Percentiles rank a stretch among this genome's conserved stretches.
Evolutionary conservation across 2,113 vertebrate species (phyloP).

Genomic region (Zosterops pallidus): DNA sequence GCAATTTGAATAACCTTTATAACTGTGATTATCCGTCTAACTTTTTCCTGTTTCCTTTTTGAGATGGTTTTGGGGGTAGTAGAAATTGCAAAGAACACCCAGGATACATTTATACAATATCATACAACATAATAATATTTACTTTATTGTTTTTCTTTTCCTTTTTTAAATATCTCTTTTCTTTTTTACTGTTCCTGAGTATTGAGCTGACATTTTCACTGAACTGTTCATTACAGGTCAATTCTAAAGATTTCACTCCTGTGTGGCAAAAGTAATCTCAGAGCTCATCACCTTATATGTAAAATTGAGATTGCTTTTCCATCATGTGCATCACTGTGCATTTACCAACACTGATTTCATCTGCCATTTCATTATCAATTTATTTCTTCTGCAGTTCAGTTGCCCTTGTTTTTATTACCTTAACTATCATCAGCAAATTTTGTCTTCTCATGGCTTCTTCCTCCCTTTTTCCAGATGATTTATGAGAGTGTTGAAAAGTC

Average conservation of each 20-base stretch:
- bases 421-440: background rate
- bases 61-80: background rate
- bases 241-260: background rate
- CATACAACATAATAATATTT: background rate
- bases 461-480: background rate
- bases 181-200: background rate
- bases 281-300: background rate
- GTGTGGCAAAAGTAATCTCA: background rate
- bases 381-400: background rate
- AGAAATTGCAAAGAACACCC: background rate
- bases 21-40: background rate
- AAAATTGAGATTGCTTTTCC: conserved; percentile 2
- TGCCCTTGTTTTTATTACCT: background rate
- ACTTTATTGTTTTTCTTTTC: background rate
- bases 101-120: background rate
- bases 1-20: background rate
- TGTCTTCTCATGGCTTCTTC: background rate
- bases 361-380: conserved; percentile 31
- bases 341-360: background rate
- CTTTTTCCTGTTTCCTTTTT: background rate
- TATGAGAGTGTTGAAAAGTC: background rate
- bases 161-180: background rate
- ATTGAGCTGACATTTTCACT: conserved; percentile 10
- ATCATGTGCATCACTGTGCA: background rate
- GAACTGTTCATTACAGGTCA: conserved; percentile 5